Evolutionary conservation across 2,113 vertebrate species (phyloP).

Genomic region (Prunella fulvescens): DNA sequence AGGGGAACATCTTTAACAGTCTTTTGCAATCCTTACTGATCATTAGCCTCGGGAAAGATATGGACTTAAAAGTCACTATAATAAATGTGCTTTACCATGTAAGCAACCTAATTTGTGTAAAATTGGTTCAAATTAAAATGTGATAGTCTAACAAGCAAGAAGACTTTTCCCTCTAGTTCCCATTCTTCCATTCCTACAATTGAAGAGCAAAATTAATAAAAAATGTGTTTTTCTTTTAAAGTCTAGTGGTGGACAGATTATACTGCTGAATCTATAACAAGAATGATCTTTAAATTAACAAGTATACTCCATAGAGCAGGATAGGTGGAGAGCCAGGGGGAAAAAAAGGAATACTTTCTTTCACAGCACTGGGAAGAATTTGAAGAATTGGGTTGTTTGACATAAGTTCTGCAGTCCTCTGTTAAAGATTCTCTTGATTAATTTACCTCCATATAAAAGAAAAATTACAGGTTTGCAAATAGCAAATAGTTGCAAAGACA

Average conservation of each 20-base stretch:
- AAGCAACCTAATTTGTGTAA: conserved; percentile 1
- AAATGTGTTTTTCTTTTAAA: background rate
- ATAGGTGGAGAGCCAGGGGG: accelerated
- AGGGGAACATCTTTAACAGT: background rate
- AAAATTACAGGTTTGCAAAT: background rate
- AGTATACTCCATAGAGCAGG: background rate
- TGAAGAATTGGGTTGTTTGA: background rate
- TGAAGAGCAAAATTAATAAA: background rate
- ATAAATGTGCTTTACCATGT: background rate
- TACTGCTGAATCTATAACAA: background rate
- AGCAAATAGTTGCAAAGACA: background rate
- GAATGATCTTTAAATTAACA: background rate
- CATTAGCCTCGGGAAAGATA: background rate
- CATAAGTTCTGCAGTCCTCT: background rate
- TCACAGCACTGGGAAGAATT: background rate
- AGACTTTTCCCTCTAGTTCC: background rate
- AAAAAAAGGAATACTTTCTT: background rate
- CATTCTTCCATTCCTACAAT: background rate
- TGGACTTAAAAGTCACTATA: background rate
- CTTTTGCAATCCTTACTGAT: background rate
- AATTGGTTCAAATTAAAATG: conserved; percentile 15
- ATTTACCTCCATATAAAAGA: background rate
- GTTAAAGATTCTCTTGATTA: background rate
- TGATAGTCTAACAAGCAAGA: background rate
- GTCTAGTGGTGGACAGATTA: background rate